Conservation (phyloP, 2,113 vertebrate species). For the Chionis minor region DNA sequence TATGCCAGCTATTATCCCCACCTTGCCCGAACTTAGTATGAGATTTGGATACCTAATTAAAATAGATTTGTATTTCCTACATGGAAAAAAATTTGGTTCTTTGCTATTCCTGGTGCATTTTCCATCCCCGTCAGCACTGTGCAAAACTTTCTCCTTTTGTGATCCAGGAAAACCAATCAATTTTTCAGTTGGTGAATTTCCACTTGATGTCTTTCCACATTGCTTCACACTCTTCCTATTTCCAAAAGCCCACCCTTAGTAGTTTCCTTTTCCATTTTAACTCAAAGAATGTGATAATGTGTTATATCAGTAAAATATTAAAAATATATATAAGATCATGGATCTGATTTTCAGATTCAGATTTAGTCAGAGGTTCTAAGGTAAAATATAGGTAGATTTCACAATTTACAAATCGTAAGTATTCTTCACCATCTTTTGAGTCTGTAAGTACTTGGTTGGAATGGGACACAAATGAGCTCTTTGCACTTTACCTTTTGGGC, state of each 20-base stretch:
- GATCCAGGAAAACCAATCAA: background rate
- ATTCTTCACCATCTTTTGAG: background rate
- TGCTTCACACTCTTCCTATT: background rate
- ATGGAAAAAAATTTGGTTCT: background rate
- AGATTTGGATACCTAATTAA: background rate
- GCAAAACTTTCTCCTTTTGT: background rate
- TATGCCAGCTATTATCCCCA: background rate
- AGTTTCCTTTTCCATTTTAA: background rate
- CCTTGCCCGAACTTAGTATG: background rate
- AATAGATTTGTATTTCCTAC: background rate
- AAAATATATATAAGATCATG: background rate
- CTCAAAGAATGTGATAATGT: background rate
- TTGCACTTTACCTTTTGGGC: background rate
- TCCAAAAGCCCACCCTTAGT: background rate
- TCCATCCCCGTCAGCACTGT: background rate
- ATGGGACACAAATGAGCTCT: background rate
- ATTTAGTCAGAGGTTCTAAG: background rate
- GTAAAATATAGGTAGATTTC: background rate
- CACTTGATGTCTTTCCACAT: background rate
- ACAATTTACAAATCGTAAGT: background rate
- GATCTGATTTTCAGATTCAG: background rate
- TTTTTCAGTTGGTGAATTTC: background rate
- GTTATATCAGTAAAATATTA: background rate
- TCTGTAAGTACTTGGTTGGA: background rate
- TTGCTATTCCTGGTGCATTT: background rate